Conservation (phyloP, 2,113 vertebrate species). For the Drymodes brunneopygia region DNA sequence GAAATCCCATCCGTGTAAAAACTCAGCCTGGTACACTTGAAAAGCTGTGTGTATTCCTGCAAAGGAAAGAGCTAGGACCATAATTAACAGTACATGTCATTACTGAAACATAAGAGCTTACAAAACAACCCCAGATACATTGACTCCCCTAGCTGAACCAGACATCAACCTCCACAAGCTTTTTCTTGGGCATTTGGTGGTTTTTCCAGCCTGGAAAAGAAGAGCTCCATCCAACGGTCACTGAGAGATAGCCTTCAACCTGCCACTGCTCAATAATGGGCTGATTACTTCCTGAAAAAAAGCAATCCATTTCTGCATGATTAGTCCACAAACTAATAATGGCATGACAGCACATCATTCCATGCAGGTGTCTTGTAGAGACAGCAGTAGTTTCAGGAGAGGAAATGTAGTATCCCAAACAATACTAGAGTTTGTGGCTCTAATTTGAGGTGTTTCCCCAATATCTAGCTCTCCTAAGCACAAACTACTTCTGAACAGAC, state of each 20-base stretch:
- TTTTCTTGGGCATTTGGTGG: rapidly evolving
- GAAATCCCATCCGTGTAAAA: neutral
- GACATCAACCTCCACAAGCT: neutral
- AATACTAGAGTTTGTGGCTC: neutral
- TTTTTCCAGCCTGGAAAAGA: neutral
- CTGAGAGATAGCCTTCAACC: neutral
- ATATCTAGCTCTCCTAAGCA: neutral
- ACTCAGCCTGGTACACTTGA: neutral
- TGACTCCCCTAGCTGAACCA: neutral
- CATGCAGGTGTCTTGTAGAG: neutral
- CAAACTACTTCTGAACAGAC: neutral
- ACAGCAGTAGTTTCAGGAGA: neutral
- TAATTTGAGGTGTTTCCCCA: neutral
- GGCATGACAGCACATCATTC: rapidly evolving
- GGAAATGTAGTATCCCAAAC: neutral
- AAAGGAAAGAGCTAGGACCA: neutral
- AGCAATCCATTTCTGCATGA: neutral
- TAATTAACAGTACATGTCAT: neutral
- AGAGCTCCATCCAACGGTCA: neutral
- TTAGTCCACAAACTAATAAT: neutral
- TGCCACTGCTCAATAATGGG: neutral
- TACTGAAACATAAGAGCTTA: neutral
- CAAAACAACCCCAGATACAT: neutral
- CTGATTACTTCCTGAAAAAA: neutral
- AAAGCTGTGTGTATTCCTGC: neutral